Conservation (phyloP, 2,797 vertebrate species). For the Mareca strepera region DNA sequence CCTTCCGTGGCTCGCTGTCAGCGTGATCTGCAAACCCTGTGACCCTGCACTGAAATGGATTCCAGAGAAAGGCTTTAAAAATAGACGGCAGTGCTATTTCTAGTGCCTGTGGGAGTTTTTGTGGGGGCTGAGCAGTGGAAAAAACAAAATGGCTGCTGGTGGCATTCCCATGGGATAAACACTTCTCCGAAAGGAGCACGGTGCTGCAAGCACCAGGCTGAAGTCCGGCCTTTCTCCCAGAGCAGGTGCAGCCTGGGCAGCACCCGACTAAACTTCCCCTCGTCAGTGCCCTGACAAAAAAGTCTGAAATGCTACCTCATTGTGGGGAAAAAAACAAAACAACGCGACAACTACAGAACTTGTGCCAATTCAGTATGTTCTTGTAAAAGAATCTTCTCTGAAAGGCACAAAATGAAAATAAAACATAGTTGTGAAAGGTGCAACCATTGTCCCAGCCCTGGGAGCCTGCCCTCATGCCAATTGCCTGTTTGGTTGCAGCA, state of each 20-base stretch:
- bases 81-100: slow-evolving; percentile 50
- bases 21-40: neutral
- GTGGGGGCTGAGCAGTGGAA: slow-evolving; percentile 13
- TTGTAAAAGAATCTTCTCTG: neutral
- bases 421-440: neutral
- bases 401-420: neutral
- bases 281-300: neutral
- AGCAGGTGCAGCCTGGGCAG: neutral
- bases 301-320: neutral
- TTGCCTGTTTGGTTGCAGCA: neutral
- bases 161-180: slow-evolving; percentile 7
- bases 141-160: slow-evolving; percentile 17
- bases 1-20: slow-evolving; percentile 44
- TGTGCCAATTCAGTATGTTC: neutral
- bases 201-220: neutral
- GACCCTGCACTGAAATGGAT: slow-evolving; percentile 9
- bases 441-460: neutral
- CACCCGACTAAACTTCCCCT: neutral
- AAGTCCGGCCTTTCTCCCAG: neutral
- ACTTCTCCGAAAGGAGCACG: neutral
- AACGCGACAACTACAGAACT: neutral
- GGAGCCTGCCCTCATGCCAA: neutral
- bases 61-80: slow-evolving; percentile 30
- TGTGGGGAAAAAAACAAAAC: accelerated
- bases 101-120: slow-evolving; percentile 30